A percentile compares a stretch with the other conserved stretches of the same genome.
Evolutionary conservation across 2,888 invertebrate genomes (phyloP).

Genomic region (Volucella inanis): DNA sequence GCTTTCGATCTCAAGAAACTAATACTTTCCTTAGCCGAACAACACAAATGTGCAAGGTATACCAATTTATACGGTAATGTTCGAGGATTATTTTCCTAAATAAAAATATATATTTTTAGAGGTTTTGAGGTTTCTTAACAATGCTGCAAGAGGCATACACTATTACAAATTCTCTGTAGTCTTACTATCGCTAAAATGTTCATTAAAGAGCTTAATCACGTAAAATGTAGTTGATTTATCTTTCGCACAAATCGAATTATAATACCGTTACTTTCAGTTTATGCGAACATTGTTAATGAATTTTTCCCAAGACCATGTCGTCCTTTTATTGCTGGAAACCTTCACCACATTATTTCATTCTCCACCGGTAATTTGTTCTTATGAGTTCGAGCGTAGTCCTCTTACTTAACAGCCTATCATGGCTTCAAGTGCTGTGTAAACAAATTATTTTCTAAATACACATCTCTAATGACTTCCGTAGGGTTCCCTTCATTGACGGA

Average conservation of each 20-base stretch:
- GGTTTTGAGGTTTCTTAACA: no score
- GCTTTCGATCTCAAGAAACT: no score
- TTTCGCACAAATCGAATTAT: conserved; percentile 36
- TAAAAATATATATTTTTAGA: no score
- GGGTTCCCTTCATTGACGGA: conserved; percentile 54
- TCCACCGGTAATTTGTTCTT: conserved; percentile 34
- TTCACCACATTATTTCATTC: conserved; percentile 24
- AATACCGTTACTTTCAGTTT: conserved; percentile 34
- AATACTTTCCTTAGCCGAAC: no score
- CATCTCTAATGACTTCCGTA: conserved; percentile 69
- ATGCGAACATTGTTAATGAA: conserved; percentile 24
- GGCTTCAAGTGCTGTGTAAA: conserved; percentile 69
- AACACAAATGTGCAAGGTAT: no score
- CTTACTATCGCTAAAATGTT: neutral
- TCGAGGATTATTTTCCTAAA: no score
- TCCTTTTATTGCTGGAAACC: conserved; percentile 10
- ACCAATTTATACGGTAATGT: no score
- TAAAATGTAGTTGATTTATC: neutral
- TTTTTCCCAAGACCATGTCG: conserved; percentile 18
- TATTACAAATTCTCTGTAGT: neutral
- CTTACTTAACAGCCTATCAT: conserved; percentile 47
- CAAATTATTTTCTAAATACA: conserved; percentile 72
- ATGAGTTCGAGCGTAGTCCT: neutral
- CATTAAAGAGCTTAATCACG: conserved; percentile 9
- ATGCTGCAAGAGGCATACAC: no score